Conservation (phyloP, 2,888 invertebrate species). For the Noctua pronuba region DNA sequence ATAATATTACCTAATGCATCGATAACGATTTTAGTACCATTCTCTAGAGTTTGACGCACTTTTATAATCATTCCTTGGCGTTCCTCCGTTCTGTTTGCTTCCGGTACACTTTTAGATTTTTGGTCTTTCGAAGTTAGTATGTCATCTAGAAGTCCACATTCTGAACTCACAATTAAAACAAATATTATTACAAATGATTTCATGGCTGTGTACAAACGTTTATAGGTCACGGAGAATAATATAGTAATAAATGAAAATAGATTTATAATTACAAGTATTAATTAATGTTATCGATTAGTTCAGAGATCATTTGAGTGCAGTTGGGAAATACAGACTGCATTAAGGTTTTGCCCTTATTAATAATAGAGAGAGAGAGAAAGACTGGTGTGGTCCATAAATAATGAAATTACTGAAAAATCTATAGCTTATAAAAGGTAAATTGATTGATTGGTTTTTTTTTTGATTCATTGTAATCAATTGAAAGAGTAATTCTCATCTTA, state of each 20-base stretch:
- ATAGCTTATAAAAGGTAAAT: neutral
- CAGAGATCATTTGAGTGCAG: conserved; percentile 51
- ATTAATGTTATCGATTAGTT: conserved; percentile 35
- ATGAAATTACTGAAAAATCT: too few species aligned
- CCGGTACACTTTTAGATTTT: conserved; percentile 26
- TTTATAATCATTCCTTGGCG: conserved; percentile 36
- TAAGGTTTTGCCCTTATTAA: neutral
- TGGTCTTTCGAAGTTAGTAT: conserved; percentile 16
- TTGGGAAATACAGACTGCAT: conserved; percentile 23
- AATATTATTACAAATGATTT: conserved; percentile 41
- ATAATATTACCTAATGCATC: conserved; percentile 49
- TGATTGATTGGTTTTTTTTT: too few species aligned
- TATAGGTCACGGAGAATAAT: conserved; percentile 30
- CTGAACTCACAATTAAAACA: conserved; percentile 34
- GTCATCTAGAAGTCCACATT: conserved; percentile 58
- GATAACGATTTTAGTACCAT: conserved; percentile 48
- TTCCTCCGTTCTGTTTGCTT: neutral
- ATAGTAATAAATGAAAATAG: conserved; percentile 12
- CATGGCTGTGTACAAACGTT: conserved; percentile 40
- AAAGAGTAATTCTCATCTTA: neutral
- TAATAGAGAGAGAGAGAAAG: neutral
- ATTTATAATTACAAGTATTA: neutral
- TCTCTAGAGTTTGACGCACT: conserved; percentile 38
- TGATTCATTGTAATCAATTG: too few species aligned
- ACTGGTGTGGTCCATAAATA: neutral